Evolutionary conservation across 1,140 invertebrate genomes (phyloP), one percentile per base, ranked within the genome.

Genomic region (Zophobas atratus): DNA sequence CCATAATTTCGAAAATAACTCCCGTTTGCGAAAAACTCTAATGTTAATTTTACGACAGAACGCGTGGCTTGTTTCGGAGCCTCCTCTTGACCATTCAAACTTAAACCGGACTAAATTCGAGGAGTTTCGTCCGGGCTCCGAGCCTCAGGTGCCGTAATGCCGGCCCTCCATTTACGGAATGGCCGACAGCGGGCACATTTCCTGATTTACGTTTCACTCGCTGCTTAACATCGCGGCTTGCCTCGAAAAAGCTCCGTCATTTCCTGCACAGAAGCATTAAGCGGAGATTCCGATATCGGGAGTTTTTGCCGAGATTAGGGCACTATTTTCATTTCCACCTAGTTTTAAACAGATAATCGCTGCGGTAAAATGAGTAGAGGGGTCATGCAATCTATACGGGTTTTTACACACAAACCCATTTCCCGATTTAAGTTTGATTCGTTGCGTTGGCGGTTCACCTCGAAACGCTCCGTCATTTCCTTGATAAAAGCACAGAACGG

Each of bases 111-210:
- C 20, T 20, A 20, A 20, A 20, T 20, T 20, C 20, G 20, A 20
- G 20, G 20, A 20, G 20, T 20, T 20, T 20, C 20, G 20, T 20
- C 20, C 20, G 20, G 20, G 20, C 20, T 20, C 43, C 3, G 8
- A 46, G 56, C 35, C 56, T 39, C 56, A 60, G 56, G 56, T 60
- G 56, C 34, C 35, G n/a, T 6, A 60, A 60, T 60, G 53, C 32
- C 53, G 53, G 8, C 8, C 32, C 35, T 55, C 53, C 53, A 55
- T 55, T 55, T 55, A 55, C n/a, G 32, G 35, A 55, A 55, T 55
- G 53, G 53, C 53, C 32, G 53, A 55, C 53, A 55, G 53, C 53
- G 53, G 53, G n/a, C 35, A 55, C 53, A 55, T 55, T 55, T 55
- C 53, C 53, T 55, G 53, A 55, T 55, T 55, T 55, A 55, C 53